Evolutionary conservation across 2,113 vertebrate genomes (phyloP), one percentile per base, ranked within the genome.

Genomic region (Neomonachus schauinslandi): DNA sequence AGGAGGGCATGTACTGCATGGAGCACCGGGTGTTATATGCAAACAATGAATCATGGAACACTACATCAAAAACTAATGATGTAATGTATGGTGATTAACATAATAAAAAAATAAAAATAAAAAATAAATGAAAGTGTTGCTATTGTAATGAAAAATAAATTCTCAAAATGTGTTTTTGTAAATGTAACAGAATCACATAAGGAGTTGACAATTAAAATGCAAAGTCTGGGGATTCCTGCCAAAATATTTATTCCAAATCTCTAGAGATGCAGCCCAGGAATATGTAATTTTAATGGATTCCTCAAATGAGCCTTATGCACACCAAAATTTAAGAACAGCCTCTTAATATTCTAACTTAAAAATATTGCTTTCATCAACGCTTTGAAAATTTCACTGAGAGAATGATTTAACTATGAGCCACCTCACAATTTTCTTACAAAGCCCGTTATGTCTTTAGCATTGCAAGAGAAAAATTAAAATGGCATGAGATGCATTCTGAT

Each of bases 401-500:
- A 97, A 94, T 61, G 14, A 26, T 51, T 98, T 97, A 42, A 87
- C 95, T 83, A 28, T 31, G 53, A 97, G 0, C 55, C 0, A 97
- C 95, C 95, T 98, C 88, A 95, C 19, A 98, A 87, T 83, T 97
- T 71, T 9, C 16, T 65, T 33, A 42, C 94, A 26, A 7, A 39
- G 36, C 1, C 10, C 4, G 0, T 63, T 97, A 85, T 72, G 42
- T 21, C n/a, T 76, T 96, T 90, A 88, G 6, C 1, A 87, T 39
- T 97, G 39, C 28, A 95, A 92, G 24, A 90, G 53, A 96, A 92
- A 42, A 84, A 49, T 21, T 53, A 97, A 98, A 95, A 81, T 10
- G 90, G 55, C 55, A 79, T 39, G 90, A 98, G 98, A 96, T 95
- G 15, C 3, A 87, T 57, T 95, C 55, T 95, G 22, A 92, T 98